phyloP scores from a whole-genome alignment of 2,797 vertebrate genomes.

The Margarornis squamiger region DNA sequence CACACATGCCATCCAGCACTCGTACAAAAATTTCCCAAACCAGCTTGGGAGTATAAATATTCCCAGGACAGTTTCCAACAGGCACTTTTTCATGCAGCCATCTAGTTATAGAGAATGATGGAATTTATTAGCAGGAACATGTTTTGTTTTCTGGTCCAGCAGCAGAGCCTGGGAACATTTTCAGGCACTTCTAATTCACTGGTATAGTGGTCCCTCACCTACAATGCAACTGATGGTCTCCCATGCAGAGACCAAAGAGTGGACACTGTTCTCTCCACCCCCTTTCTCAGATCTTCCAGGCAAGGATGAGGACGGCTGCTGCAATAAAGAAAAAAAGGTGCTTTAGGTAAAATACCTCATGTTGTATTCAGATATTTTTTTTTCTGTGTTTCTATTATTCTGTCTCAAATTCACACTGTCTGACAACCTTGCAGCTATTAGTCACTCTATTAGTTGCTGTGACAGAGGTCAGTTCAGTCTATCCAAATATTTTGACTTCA shows the following conservation, averaged over 20 bases:
- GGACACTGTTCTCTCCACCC: neutral
- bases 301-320: neutral
- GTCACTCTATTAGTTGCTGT: neutral
- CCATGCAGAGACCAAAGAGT: neutral
- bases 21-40: neutral
- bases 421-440: neutral
- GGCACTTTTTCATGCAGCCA: constrained; percentile 14
- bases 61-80: constrained; percentile 21
- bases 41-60: neutral
- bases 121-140: neutral
- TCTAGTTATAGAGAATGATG: neutral
- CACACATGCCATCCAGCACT: neutral
- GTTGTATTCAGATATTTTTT: neutral
- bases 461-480: neutral
- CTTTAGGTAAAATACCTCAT: neutral
- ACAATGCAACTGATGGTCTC: neutral
- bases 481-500: neutral
- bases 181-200: neutral
- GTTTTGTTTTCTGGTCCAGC: neutral
- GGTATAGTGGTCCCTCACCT: neutral
- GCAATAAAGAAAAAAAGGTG: neutral
- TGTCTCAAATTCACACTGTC: neutral
- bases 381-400: neutral
- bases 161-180: constrained; percentile 31
- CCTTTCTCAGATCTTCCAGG: neutral